Evolutionary conservation across 2,888 invertebrate genomes (phyloP).

Genomic region (Scrobipalpa atriplicella): DNA sequence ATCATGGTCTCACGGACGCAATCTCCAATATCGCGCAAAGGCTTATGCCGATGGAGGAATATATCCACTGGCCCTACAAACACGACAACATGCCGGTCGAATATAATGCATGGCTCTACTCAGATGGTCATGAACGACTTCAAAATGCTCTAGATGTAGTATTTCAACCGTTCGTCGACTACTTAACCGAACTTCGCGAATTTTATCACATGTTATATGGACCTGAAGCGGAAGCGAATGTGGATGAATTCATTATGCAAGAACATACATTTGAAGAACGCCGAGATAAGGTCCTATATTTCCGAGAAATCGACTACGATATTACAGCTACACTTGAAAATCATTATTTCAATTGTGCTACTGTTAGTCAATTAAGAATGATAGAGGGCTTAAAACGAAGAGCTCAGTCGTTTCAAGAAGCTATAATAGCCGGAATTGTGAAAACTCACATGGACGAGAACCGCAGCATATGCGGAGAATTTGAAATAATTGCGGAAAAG

Average conservation of each 20-base stretch:
- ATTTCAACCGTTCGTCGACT: constrained; percentile 81
- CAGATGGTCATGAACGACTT: constrained; percentile 78
- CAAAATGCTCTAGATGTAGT: constrained; percentile 76
- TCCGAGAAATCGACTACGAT: constrained; percentile 82
- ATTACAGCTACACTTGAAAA: constrained; percentile 84
- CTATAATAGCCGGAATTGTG: constrained; percentile 85
- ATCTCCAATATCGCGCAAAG: constrained; percentile 82
- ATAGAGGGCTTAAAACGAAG: constrained; percentile 83
- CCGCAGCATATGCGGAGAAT: constrained; percentile 86
- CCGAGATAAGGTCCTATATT: constrained; percentile 83
- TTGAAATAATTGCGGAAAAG: constrained; percentile 86
- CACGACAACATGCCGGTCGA: constrained; percentile 80
- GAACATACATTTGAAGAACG: constrained; percentile 83
- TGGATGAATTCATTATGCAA: constrained; percentile 74
- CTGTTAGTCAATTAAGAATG: constrained; percentile 84
- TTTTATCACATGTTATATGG: constrained; percentile 84
- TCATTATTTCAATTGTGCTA: constrained; percentile 86
- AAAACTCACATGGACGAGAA: constrained; percentile 85
- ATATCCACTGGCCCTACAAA: constrained; percentile 66
- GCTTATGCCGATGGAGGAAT: constrained; percentile 82
- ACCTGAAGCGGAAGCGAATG: constrained; percentile 66
- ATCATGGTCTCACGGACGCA: constrained; percentile 81
- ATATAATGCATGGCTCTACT: constrained; percentile 81
- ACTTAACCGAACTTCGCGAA: constrained; percentile 76
- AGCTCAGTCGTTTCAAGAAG: constrained; percentile 82